Base-by-base conservation (phyloP, 2,113 vertebrate species). In the Echinops telfairi region DNA sequence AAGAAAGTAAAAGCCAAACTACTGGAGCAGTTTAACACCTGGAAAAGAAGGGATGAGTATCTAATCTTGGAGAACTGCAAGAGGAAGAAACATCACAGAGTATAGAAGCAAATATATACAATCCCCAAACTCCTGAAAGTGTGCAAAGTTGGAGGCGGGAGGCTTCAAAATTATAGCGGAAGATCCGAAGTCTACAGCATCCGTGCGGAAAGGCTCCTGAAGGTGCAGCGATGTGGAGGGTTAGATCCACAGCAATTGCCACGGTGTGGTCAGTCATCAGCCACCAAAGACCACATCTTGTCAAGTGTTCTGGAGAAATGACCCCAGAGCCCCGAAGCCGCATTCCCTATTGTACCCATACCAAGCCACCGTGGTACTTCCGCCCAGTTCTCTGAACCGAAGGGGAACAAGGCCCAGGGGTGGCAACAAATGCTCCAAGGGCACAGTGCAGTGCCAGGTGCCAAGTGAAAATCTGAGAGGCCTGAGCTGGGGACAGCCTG, bases 401-500 rank as follows among this genome's bases (percentile, higher is more conserved):
- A 86, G 36, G 4, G 10, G 78, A 89, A 92, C 53, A 31, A 19
- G 83, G 40, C 93, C 92, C 57, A 47, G 81, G 15, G 79, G 89
- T 33, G 84, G 88, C 77, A 73, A 66, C 84, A 60, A 85, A 81
- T 60, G 31, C 64, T 80, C 58, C 77, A 91, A 97, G 96, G 94
- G 62, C 91, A 95, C 86, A 83, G 75, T 16, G 31, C 64, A 9
- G 76, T 1, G 11, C 71, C 77, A 83, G 11, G 15, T 73, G 95
- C 91, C 96, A 95, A 92, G 71, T 76, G 60, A 80, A 83, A 92
- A 91, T 91, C 93, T 2, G 0, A 87, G 64, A 43, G 89, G 92
- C 75, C 19, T 79, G 70, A 71, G 89, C 81, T 19, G 33, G 77
- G 93, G 87, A 95, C 91, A 91, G 91, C 86, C 83, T 95, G 95